Evolutionary conservation across 1,140 invertebrate species (phyloP).

Genomic region (Teleogryllus occipitalis): DNA sequence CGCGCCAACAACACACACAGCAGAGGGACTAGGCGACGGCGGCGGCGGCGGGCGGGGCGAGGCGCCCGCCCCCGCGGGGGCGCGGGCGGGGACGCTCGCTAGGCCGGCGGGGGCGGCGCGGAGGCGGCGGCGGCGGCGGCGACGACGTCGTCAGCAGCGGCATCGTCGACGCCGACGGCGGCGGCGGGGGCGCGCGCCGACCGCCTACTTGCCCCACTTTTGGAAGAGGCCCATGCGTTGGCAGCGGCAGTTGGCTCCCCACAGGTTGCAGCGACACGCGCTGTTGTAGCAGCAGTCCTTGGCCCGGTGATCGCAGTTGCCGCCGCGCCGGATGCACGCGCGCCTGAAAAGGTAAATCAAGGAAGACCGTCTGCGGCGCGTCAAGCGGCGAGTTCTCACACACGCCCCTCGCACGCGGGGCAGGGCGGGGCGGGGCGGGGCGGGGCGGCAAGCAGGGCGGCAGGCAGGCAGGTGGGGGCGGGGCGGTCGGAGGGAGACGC

Average conservation of each 20-base stretch:
- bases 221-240: constrained; percentile 84
- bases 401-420: background rate
- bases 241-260: constrained; percentile 84
- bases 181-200: constrained; percentile 8
- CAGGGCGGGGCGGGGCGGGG: background rate
- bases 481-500: background rate
- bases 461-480: background rate
- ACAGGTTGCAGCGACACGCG: constrained; percentile 81
- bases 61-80: no score
- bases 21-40: no score
- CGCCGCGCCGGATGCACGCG: constrained; percentile 68
- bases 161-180: no score
- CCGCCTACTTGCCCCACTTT: constrained; percentile 59
- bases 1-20: no score
- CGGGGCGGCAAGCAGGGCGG: no score
- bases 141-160: no score
- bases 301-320: constrained; percentile 74
- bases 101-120: no score
- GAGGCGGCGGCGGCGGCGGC: no score
- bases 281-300: constrained; percentile 80
- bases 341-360: constrained; percentile 80
- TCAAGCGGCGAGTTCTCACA: background rate
- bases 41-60: no score
- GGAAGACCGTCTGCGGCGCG: constrained; percentile 63
- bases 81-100: no score